Conservation (phyloP, 2,113 vertebrate genomes). For the Proterorhinus semilunaris region DNA sequence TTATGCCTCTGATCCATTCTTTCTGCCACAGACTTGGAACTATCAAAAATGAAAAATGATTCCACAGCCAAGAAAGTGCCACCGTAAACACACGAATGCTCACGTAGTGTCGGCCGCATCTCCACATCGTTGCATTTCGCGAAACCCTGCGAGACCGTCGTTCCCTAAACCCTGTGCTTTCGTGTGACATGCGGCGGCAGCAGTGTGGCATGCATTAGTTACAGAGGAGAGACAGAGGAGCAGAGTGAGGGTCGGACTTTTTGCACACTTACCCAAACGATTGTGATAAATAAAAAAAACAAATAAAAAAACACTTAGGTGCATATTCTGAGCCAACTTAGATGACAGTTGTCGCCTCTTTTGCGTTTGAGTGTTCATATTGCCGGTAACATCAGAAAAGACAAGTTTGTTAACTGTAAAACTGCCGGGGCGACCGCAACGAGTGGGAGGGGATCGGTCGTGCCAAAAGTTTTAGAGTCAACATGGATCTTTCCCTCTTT, state of each 20-base stretch:
- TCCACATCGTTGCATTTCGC: conserved; percentile 16
- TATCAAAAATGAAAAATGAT: background rate
- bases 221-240: conserved; percentile 40
- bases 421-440: conserved; percentile 50
- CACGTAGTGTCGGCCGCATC: background rate
- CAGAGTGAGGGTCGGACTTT: conserved; percentile 34
- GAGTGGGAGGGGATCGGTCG: background rate
- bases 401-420: conserved; percentile 72
- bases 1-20: too few species aligned
- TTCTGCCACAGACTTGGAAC: too few species aligned
- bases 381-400: conserved; percentile 92
- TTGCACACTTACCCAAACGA: conserved; percentile 89
- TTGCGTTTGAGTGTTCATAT: conserved; percentile 87
- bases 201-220: conserved; percentile 48
- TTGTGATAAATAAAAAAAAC: conserved; percentile 51
- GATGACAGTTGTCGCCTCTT: conserved; percentile 98
- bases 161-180: conserved; percentile 5
- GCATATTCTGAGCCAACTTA: conserved; percentile 99
- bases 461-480: conserved; percentile 75
- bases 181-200: conserved; percentile 50
- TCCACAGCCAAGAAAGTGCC: background rate
- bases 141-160: conserved; percentile 19
- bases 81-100: background rate
- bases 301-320: conserved; percentile 85
- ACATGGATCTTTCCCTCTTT: conserved; percentile 57